These are phyloP conservation scores for Hylomyscus alleni DNA, from an alignment of 2,797 vertebrate species.

Conservation along the genomic window DNA sequence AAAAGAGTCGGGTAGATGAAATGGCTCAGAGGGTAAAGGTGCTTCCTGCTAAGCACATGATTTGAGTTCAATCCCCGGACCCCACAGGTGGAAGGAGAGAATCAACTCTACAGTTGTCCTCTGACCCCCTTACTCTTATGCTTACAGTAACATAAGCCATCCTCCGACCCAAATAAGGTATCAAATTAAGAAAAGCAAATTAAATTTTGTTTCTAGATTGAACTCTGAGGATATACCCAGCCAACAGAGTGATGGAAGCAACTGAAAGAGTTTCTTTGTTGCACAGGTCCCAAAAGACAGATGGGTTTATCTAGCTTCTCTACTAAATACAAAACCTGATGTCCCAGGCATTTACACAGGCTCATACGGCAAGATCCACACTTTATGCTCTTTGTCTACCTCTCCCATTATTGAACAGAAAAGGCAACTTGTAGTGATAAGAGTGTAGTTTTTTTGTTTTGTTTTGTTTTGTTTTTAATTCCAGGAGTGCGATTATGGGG, in stretches of 20 bases:
- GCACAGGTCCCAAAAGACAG: neutral
- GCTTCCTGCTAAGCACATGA: neutral
- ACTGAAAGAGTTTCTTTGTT: neutral
- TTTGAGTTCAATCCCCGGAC: neutral
- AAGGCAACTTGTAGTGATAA: conserved; percentile 1
- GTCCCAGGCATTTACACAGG: neutral
- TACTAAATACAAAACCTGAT: neutral
- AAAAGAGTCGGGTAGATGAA: neutral
- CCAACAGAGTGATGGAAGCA: neutral
- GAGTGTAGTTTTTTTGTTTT: neutral
- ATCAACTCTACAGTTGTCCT: neutral
- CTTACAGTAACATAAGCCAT: neutral
- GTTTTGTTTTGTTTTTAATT: neutral
- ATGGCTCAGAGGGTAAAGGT: neutral
- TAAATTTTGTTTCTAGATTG: conserved; percentile 4
- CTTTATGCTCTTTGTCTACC: neutral
- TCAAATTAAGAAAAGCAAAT: neutral
- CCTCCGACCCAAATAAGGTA: neutral
- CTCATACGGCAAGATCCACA: neutral
- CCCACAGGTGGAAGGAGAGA: neutral
- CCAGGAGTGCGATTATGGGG: neutral
- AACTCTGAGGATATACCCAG: neutral
- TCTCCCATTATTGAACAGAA: neutral
- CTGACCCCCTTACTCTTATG: neutral
- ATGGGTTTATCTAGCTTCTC: neutral